phyloP scores from a whole-genome alignment of 2,888 invertebrate genomes.

The Dynastes maya region DNA sequence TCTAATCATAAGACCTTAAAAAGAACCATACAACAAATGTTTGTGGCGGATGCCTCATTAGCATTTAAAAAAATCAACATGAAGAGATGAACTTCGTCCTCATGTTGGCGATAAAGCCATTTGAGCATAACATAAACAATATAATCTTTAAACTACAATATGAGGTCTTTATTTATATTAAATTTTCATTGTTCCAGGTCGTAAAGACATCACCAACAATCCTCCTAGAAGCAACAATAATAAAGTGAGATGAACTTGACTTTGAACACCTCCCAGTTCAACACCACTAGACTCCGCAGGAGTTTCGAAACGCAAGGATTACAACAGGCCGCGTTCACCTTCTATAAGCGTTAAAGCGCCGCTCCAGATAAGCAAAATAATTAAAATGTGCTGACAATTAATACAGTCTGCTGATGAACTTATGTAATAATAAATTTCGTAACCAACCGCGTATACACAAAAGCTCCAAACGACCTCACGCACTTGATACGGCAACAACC shows the following conservation, averaged over 20 bases:
- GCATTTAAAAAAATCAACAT: too few relatives aligned
- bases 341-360: background rate
- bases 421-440: constrained; percentile 40
- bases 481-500: background rate
- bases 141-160: background rate
- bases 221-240: constrained; percentile 8
- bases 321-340: background rate
- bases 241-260: constrained; percentile 31
- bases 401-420: constrained; percentile 47
- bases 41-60: too few relatives aligned
- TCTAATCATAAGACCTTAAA: too few relatives aligned
- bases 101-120: too few relatives aligned
- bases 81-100: too few relatives aligned
- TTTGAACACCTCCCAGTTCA: background rate
- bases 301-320: background rate
- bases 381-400: constrained; percentile 50
- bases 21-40: too few relatives aligned
- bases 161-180: background rate
- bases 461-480: background rate
- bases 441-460: background rate
- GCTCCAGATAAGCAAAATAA: constrained; percentile 40
- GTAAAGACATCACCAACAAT: constrained; percentile 51
- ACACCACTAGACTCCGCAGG: constrained; percentile 5
- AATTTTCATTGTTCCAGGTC: constrained; percentile 43
- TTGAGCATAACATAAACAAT: too few relatives aligned